Evolutionary conservation across 2,888 invertebrate genomes (phyloP).

Genomic region (Erynnis tages): DNA sequence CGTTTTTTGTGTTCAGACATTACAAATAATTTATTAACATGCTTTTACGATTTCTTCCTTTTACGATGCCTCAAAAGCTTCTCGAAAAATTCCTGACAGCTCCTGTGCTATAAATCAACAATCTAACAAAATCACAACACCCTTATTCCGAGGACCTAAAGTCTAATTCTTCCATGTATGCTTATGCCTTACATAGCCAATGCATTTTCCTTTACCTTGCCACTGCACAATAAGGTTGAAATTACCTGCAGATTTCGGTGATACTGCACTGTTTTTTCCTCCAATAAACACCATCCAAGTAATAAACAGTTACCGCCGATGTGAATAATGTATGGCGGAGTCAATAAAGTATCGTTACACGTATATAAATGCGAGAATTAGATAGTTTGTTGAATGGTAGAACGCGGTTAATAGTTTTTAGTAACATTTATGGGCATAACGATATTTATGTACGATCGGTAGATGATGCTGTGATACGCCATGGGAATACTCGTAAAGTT

Average conservation of each 20-base stretch:
- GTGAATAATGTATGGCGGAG: conserved; percentile 25
- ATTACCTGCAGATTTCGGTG: not conserved
- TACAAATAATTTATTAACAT: too few relatives aligned
- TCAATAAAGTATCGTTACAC: conserved; percentile 23
- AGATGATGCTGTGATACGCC: not conserved
- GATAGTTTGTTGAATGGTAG: conserved; percentile 21
- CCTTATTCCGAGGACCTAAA: conserved; percentile 3
- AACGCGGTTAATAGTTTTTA: conserved; percentile 18
- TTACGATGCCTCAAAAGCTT: too few relatives aligned
- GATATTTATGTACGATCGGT: conserved; percentile 3
- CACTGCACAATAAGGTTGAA: conserved; percentile 16
- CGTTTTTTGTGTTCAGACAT: too few relatives aligned
- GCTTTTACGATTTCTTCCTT: too few relatives aligned
- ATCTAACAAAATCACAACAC: conserved; percentile 5
- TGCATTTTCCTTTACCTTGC: conserved; percentile 4
- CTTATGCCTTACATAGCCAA: not conserved
- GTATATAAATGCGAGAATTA: conserved; percentile 22
- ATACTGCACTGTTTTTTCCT: conserved; percentile 9
- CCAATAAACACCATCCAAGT: conserved; percentile 21
- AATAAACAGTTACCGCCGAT: conserved; percentile 25
- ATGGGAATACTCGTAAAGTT: not conserved
- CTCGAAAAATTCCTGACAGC: too few relatives aligned
- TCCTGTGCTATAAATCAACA: too few relatives aligned
- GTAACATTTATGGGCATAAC: conserved; percentile 14
- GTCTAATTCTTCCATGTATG: not conserved